These are phyloP conservation scores for Syngnathus floridae DNA, from an alignment of 2,113 vertebrate genomes.

Conservation along the genomic window DNA sequence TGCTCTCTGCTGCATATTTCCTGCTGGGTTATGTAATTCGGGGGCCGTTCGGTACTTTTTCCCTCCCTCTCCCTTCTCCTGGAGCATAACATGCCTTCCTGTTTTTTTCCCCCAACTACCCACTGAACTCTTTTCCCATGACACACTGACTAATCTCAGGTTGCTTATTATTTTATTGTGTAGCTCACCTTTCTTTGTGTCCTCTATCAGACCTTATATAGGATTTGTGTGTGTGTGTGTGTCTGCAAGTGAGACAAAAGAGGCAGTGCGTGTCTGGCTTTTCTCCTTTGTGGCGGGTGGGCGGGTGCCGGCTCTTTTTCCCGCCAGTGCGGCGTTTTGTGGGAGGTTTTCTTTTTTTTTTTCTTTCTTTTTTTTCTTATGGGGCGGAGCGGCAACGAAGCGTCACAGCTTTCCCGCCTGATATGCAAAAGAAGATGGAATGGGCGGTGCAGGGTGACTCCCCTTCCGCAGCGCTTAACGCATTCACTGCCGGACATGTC, in stretches of 20 bases:
- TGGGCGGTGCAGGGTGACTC: conserved; percentile 38
- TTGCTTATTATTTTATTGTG: conserved; percentile 1
- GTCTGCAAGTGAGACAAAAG: conserved; percentile 10
- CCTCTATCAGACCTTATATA: background rate
- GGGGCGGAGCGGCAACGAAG: conserved; percentile 53
- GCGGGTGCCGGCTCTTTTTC: conserved; percentile 53
- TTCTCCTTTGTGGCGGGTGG: conserved; percentile 44
- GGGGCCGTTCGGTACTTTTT: conserved; percentile 40
- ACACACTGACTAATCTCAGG: background rate
- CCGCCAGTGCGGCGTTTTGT: conserved; percentile 62
- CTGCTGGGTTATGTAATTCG: conserved; percentile 64
- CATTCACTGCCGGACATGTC: conserved; percentile 32
- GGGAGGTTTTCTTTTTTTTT: conserved; percentile 49
- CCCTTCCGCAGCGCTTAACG: conserved; percentile 53
- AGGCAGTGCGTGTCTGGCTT: conserved; percentile 18
- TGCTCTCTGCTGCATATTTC: conserved; percentile 56
- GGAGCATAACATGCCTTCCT: conserved; percentile 55
- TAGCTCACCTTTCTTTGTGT: background rate
- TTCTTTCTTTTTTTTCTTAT: conserved; percentile 19
- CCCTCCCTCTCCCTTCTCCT: conserved; percentile 43
- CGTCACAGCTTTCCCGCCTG: conserved; percentile 57
- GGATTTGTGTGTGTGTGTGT: conserved; percentile 1
- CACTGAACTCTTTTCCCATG: conserved; percentile 58
- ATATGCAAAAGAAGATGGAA: conserved; percentile 51
- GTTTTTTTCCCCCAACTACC: conserved; percentile 60